phyloP scores from a whole-genome alignment of 2,113 vertebrate genomes.

The Chaetura pelagica region DNA sequence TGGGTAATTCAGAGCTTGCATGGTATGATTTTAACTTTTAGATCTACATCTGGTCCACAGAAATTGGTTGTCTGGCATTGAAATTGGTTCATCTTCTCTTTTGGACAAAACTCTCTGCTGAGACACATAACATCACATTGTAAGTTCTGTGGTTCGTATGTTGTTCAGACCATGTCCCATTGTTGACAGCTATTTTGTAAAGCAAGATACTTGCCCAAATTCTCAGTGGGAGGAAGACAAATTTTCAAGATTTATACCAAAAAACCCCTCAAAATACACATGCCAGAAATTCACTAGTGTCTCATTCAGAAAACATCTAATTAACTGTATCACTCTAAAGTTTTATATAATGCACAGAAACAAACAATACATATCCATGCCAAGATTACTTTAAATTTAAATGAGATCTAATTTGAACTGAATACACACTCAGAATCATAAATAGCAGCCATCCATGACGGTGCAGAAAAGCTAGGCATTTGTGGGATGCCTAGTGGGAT shows the following conservation, averaged over 20 bases:
- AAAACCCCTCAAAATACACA: conserved; percentile 67
- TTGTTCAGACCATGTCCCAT: conserved; percentile 38
- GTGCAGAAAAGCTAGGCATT: conserved; percentile 99
- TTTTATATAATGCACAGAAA: conserved; percentile 81
- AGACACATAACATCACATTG: conserved; percentile 16
- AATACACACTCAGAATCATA: conserved; percentile 99
- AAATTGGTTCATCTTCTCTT: conserved; percentile 31
- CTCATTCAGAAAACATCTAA: conserved; percentile 81
- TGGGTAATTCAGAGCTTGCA: background rate
- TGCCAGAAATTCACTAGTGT: conserved; percentile 79
- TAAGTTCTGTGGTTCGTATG: background rate
- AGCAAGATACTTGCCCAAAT: conserved; percentile 68
- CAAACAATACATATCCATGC: conserved; percentile 93
- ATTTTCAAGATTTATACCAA: conserved; percentile 75
- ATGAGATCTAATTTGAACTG: conserved; percentile 93
- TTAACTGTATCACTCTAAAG: conserved; percentile 77
- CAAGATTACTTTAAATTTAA: conserved; percentile 88
- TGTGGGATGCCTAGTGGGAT: conserved; percentile 99
- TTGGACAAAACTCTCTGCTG: conserved; percentile 32
- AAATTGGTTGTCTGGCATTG: conserved; percentile 30
- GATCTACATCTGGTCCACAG: conserved; percentile 63
- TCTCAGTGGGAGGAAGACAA: conserved; percentile 73
- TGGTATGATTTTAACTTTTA: conserved; percentile 39
- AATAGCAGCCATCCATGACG: conserved; percentile 97
- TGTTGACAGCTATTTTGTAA: conserved; percentile 62